Evolutionary conservation across 2,113 vertebrate genomes (phyloP).

Genomic region (Malurus alboscapulatus): DNA sequence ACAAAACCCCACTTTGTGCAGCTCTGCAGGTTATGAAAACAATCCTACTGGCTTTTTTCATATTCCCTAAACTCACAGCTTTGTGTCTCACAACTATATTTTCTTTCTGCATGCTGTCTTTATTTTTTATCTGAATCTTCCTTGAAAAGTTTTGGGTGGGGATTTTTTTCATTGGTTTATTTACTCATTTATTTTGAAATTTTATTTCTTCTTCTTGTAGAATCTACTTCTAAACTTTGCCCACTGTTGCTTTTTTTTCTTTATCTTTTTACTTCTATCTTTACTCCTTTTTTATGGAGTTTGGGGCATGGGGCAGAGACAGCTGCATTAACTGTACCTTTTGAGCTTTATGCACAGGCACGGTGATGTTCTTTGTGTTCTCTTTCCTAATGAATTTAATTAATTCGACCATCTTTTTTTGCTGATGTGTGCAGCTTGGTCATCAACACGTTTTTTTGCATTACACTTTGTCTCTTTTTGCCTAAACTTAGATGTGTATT

Average conservation of each 20-base stretch:
- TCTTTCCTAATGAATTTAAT: neutral
- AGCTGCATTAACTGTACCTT: neutral
- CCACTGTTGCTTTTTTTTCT: neutral
- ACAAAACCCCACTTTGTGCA: neutral
- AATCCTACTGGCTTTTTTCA: neutral
- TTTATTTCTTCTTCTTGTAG: neutral
- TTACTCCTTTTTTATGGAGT: neutral
- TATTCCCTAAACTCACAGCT: neutral
- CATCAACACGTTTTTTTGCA: neutral
- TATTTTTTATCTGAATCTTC: neutral
- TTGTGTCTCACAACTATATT: neutral
- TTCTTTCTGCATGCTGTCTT: neutral
- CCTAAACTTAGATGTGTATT: neutral
- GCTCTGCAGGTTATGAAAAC: neutral
- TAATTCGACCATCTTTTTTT: neutral
- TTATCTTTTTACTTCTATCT: neutral
- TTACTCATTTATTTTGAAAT: neutral
- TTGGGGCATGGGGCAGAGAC: neutral
- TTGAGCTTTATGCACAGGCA: neutral
- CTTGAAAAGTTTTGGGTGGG: neutral
- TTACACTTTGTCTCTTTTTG: neutral
- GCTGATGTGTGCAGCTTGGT: neutral
- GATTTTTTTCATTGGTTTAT: fast-evolving
- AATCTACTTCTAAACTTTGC: neutral
- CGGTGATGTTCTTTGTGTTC: neutral